These are phyloP conservation scores for Agraylea sexmaculata DNA, from an alignment of 1,140 invertebrate genomes.

Conservation along the genomic window DNA sequence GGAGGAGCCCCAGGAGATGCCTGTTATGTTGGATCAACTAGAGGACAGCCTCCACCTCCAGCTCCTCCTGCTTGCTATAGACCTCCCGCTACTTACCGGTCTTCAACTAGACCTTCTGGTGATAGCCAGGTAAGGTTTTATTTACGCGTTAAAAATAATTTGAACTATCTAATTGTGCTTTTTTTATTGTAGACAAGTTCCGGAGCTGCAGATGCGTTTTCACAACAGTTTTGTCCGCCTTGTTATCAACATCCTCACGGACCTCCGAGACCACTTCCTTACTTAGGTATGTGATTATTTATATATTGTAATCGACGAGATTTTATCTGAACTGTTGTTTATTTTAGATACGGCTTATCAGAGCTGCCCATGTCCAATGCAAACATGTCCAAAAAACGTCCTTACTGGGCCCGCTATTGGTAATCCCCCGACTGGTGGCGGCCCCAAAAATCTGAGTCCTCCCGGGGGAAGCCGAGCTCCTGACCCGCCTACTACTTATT, in stretches of 20 bases:
- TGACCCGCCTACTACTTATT: constrained; percentile 19
- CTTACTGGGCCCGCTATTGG: constrained; percentile 93
- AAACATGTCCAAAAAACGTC: constrained; percentile 93
- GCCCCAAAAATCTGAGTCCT: constrained; percentile 25
- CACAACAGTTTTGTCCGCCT: constrained; percentile 19
- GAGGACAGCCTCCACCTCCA: constrained; percentile 2
- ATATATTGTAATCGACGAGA: too few species aligned
- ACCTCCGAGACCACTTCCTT: constrained; percentile 12
- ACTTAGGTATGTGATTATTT: constrained; percentile 17
- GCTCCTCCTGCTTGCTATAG: constrained; percentile 13
- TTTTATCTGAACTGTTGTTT: too few species aligned
- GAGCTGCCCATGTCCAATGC: constrained; percentile 74
- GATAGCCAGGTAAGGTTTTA: too few species aligned
- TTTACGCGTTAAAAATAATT: background rate
- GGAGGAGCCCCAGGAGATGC: constrained; percentile 6
- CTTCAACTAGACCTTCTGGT: too few species aligned
- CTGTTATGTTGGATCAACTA: constrained; percentile 9
- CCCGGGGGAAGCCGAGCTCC: constrained; percentile 13
- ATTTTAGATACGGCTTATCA: constrained; percentile 46
- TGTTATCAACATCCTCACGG: constrained; percentile 19
- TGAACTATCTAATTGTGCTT: background rate
- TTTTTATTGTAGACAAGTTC: constrained; percentile 14
- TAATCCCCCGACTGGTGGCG: constrained; percentile 46
- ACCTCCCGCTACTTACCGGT: constrained; percentile 15
- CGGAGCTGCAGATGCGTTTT: constrained; percentile 16